These are phyloP conservation scores for Smutsia gigantea DNA, from an alignment of 2,797 vertebrate genomes.

Conservation along the genomic window DNA sequence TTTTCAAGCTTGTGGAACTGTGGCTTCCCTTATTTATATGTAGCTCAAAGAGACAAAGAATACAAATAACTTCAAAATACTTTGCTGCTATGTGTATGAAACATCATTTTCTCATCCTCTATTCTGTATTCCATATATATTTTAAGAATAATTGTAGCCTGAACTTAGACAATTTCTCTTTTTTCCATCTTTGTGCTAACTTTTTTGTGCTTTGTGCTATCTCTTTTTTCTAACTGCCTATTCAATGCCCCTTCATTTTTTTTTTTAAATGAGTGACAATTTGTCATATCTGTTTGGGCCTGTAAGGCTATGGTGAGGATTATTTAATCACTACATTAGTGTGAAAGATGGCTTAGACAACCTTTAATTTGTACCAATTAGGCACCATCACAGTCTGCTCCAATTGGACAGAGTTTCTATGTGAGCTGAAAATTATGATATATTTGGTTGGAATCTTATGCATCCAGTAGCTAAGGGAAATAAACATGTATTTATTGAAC, in stretches of 20 bases:
- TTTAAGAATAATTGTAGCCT: slow-evolving; percentile 38
- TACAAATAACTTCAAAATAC: background rate
- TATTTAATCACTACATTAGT: background rate
- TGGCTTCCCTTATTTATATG: slow-evolving; percentile 43
- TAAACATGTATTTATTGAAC: background rate
- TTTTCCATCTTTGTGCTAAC: background rate
- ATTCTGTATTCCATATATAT: background rate
- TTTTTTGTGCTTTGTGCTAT: too few species aligned
- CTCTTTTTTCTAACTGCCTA: background rate
- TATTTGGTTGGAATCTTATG: background rate
- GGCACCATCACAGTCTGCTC: background rate
- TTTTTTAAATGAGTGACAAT: background rate
- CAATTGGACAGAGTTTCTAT: background rate
- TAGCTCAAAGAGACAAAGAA: slow-evolving; percentile 9
- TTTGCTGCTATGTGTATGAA: slow-evolving; percentile 26
- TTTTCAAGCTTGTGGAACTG: background rate
- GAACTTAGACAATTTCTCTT: slow-evolving; percentile 5
- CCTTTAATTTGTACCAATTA: background rate
- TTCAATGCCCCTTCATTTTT: background rate
- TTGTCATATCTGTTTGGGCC: background rate
- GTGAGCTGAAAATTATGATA: background rate
- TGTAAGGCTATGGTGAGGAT: background rate
- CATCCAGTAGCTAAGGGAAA: background rate
- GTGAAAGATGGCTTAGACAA: background rate
- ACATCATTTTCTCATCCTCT: background rate